Base-by-base conservation (phyloP, 2,113 vertebrate species). In the Pangasianodon hypophthalmus region DNA sequence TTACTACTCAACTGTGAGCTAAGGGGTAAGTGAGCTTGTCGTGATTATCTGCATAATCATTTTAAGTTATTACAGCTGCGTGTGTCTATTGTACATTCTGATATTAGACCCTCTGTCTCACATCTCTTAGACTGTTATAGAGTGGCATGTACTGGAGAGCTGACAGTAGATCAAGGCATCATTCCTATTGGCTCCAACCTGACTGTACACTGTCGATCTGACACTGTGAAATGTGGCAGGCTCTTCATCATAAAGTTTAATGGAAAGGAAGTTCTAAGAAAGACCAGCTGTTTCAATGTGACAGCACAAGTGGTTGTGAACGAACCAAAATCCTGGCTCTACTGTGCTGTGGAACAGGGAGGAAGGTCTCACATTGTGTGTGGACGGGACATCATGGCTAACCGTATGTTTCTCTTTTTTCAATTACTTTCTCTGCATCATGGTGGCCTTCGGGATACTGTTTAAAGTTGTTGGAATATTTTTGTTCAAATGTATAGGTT, bases 181-280 rank as follows among this genome's bases (percentile, higher is more conserved):
- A 93, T 96, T 77, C 90, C 85, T 26, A 48, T 96, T 50, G 96
- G 96, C 48, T 95, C 96, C 13, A 92, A 95, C 82, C 88, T 96
- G 90, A 95, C 91, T 0, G 93, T 96, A 44, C 90, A 86, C 91
- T 97, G 96, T 88, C 92, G 92, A 41, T 46, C 92, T 56, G 0
- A n/a, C 24, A 1, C 58, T 3, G 50, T 46, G 19, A 54, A 32
- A 26, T 95, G 94, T 88, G 0, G 64, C 19, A 87, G 86, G 56
- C 56, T 16, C 58, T 94, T 93, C 58, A 60, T 86, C 56, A 89
- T 94, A 18, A 41, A 46, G 2, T 67, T 94, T 13, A 87, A 95
- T 14, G 0, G 1, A 0, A 3, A 85, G 8, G 6, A 0, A 0
- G 62, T 94, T 71, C 13, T 73, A 3, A 26, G 73, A 73, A 10